These are phyloP conservation scores for Shargacucullia verbasci DNA, from an alignment of 2,888 invertebrate genomes.

Conservation along the genomic window DNA sequence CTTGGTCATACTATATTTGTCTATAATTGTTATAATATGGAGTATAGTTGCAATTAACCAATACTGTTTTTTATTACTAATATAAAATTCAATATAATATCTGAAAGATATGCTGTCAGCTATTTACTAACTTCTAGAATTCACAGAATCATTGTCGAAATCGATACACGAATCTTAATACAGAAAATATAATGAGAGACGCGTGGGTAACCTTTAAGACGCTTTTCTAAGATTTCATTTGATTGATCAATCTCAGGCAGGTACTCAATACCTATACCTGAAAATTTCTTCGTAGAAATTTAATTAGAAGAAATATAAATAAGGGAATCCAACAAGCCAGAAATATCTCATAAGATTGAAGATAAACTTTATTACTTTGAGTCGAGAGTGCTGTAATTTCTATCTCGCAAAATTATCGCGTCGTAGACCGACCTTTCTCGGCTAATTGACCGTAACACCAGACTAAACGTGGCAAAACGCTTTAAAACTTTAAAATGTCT, in stretches of 20 bases:
- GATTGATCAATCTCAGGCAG: conserved; percentile 10
- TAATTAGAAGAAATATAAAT: neutral
- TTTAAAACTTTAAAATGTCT: conserved; percentile 19
- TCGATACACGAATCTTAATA: conserved; percentile 7
- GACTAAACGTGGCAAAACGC: conserved; percentile 12
- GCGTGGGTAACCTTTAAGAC: neutral
- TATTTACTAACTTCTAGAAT: conserved; percentile 22
- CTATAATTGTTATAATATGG: no score
- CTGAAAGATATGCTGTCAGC: conserved; percentile 25
- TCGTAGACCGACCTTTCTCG: conserved; percentile 14
- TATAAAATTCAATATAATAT: no score
- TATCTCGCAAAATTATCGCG: conserved; percentile 26
- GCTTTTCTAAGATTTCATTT: conserved; percentile 9
- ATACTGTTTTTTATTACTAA: neutral
- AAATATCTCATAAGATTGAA: neutral
- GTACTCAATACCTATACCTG: neutral
- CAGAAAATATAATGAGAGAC: neutral
- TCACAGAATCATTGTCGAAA: conserved; percentile 25
- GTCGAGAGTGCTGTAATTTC: conserved; percentile 21
- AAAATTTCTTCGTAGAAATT: conserved; percentile 2
- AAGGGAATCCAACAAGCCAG: neutral
- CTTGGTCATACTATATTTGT: no score
- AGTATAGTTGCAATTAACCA: neutral
- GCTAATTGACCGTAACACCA: conserved; percentile 25
- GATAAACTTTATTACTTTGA: conserved; percentile 17